A percentile compares a stretch with the other conserved stretches of the same genome.
phyloP scores from a whole-genome alignment of 1,140 invertebrate species.

The Neodiprion fabricii region DNA sequence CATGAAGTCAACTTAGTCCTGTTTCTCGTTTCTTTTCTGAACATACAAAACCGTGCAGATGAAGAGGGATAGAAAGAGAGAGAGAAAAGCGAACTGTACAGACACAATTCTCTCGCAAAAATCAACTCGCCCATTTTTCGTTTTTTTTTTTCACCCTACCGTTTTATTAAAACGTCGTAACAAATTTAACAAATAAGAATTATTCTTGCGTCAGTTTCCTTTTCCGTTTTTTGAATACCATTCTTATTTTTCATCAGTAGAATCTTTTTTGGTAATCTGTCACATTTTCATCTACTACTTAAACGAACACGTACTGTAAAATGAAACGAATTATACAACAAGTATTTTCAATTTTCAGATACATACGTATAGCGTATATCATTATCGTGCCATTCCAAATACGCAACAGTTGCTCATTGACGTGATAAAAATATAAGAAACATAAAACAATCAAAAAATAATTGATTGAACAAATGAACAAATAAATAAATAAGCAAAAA shows the following conservation, averaged over 20 bases:
- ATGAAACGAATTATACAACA: background rate
- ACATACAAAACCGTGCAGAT: too few relatives aligned
- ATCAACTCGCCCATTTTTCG: too few relatives aligned
- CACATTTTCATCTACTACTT: background rate
- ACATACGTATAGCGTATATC: slow-evolving; percentile 22
- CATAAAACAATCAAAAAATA: slow-evolving; percentile 20
- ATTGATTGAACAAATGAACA: background rate
- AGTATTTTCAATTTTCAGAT: slow-evolving; percentile 42
- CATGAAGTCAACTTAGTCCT: too few relatives aligned
- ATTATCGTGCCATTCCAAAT: slow-evolving; percentile 49
- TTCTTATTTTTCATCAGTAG: background rate
- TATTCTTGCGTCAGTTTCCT: too few relatives aligned
- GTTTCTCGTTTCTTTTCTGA: too few relatives aligned
- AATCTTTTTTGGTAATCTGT: background rate
- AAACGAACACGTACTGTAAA: background rate
- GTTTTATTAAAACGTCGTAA: too few relatives aligned
- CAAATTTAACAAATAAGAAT: too few relatives aligned
- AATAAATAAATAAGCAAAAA: background rate
- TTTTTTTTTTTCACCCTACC: too few relatives aligned
- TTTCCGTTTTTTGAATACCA: background rate
- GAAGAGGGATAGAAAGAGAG: too few relatives aligned
- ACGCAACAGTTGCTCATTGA: slow-evolving; percentile 48
- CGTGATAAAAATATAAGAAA: slow-evolving; percentile 44
- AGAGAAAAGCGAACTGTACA: too few relatives aligned
- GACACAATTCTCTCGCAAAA: too few relatives aligned